Percentiles rank a stretch among this genome's conserved stretches.
phyloP scores from a whole-genome alignment of 2,888 invertebrate species.

The Agrilus mali region DNA sequence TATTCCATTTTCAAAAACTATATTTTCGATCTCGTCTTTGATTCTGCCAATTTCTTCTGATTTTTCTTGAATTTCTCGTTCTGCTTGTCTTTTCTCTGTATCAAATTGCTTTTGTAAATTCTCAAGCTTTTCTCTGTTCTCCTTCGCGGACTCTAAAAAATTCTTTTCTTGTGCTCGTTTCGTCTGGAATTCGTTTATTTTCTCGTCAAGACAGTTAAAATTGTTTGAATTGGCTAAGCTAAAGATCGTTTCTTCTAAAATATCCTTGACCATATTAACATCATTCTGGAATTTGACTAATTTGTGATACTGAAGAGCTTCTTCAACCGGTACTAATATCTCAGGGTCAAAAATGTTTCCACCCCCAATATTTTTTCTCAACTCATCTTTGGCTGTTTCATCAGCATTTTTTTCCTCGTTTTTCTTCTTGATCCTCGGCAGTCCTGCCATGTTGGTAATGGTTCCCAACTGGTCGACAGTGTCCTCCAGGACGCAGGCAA shows the following conservation, averaged over 20 bases:
- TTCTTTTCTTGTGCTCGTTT: constrained; percentile 9
- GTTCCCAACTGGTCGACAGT: constrained; percentile 18
- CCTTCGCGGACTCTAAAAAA: constrained; percentile 6
- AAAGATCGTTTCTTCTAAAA: constrained; percentile 8
- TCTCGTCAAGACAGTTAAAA: constrained; percentile 12
- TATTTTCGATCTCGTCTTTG: constrained; percentile 26
- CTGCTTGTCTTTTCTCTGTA: constrained; percentile 14
- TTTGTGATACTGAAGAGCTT: constrained; percentile 8
- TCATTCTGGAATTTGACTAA: constrained; percentile 17
- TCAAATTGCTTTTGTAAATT: constrained; percentile 13
- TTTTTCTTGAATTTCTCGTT: constrained; percentile 12
- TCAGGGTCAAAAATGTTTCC: constrained; percentile 12
- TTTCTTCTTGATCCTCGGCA: constrained; percentile 9
- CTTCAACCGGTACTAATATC: constrained; percentile 11
- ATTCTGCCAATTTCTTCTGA: constrained; percentile 20
- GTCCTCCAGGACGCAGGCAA: constrained; percentile 18
- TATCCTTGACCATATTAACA: constrained; percentile 12
- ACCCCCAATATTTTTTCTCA: background rate
- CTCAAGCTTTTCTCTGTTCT: constrained; percentile 11
- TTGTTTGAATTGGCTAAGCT: constrained; percentile 4
- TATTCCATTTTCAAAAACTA: constrained; percentile 20
- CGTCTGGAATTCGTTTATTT: constrained; percentile 11
- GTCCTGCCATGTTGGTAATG: constrained; percentile 14
- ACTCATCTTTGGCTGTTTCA: background rate
- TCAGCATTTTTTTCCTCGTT: constrained; percentile 8